Base-by-base conservation (phyloP, 2,797 vertebrate species). In the Scolopax rusticola region DNA sequence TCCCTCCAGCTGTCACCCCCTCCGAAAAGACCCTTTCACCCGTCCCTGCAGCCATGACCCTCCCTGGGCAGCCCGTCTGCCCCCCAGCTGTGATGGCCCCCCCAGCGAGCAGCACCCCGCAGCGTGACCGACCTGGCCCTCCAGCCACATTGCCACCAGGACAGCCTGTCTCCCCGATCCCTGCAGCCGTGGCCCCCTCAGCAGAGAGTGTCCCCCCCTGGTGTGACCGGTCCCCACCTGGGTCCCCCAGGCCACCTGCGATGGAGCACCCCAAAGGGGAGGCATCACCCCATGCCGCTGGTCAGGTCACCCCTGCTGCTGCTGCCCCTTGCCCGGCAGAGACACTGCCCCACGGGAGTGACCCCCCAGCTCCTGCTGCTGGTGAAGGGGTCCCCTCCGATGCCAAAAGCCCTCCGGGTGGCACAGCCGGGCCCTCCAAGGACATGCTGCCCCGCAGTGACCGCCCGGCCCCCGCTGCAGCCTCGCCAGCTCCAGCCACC, bases 331-430 rank as follows among this genome's bases (percentile, higher is more conserved):
- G 50, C 43, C 28, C 47, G 0, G 38, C 24, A 54, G 91, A 97
- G 92, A 47, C 64, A 0, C 63, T 41, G 84, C 57, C 95, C 78
- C 24, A 2, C 1, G 38, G 85, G 76, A 77, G 74, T 32, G 36
- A 73, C 40, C 54, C 60, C 76, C 61, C 15, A 12, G 90, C 59
- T 68, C 93, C 45, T 1, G 32, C 59, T 38, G 68, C 59, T 0
- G 6, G 69, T 9, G 80, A 61, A 45, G 93, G 67, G n/a, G 17
- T 41, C 36, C 54, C 85, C 32, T 86, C 87, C 4, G 51, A 90
- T 36, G 43, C 96, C 79, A 96, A 90, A 93, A 95, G 64, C 78
- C 79, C 89, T 81, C 90, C 12, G 10, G 92, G 78, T 36, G 63
- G 65, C 63, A 32, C 87, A 8, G 88, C 64, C 0, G 40, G 92